Base-by-base conservation (phyloP, 2,113 vertebrate genomes). In the Alaudala cheleensis region DNA sequence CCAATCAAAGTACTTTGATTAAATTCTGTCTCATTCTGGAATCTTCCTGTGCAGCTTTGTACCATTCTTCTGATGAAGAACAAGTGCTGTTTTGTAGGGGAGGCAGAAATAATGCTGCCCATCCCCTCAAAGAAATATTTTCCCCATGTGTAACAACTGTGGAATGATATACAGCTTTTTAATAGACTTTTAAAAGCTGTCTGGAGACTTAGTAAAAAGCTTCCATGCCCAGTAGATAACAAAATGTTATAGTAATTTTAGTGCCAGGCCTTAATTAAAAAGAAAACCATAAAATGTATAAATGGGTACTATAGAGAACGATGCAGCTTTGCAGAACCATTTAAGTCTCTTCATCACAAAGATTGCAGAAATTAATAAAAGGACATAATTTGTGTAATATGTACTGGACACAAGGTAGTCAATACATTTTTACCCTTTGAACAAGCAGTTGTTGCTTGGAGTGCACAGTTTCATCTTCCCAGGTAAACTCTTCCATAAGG, bases 231-330 rank as follows among this genome's bases (percentile, higher is more conserved):
- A 93, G 39, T 85, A 93, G 87, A 95, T 95, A 95, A 95, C 92
- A 94, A 96, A 95, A 97, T 85, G 80, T 74, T 91, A 29, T 91
- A 93, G 94, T 92, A 93, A 97, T 96, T 96, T 93, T 94, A 96
- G n/a, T 73, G 67, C 54, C 87, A 88, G 72, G 44, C 62, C 77
- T 94, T 97, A 97, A 96, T 97, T 97, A 95, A 95, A 95, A 95
- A 92, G 85, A 95, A 96, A 94, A 84, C 71, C 85, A 92, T 95
- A 91, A 93, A 95, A 91, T 39, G 61, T 86, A 92, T 80, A 82
- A 94, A 93, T 96, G 86, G 70, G 44, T 15, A 45, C 53, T 71
- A 45, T 51, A 70, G 26, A 83, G 56, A 74, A 95, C 33, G 65
- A 67, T 81, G 73, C 44, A 88, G 90, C 31, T 86, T 97, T 87